A percentile compares a stretch with the other conserved stretches of the same genome.
phyloP scores from a whole-genome alignment of 2,888 invertebrate species.

The Troglohyphantes excavatus region DNA sequence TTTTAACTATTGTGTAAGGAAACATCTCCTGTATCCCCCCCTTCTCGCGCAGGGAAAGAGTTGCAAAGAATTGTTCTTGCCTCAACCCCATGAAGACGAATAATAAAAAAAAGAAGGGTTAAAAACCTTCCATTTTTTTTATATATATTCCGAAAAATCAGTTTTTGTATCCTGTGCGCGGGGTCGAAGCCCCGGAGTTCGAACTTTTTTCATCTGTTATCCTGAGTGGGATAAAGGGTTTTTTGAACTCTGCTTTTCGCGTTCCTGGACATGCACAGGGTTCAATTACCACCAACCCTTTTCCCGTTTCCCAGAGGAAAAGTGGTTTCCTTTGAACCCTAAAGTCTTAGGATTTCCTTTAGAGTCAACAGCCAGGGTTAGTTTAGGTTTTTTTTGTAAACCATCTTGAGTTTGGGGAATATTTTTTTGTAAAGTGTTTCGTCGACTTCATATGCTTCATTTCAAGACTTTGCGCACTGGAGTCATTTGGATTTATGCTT shows the following conservation, averaged over 20 bases:
- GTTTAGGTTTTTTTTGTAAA: not conserved
- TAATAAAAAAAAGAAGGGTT: constrained; percentile 19
- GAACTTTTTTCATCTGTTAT: not conserved
- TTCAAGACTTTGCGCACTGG: not conserved
- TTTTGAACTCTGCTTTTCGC: constrained; percentile 49
- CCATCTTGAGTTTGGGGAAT: not conserved
- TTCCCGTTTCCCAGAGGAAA: constrained; percentile 15
- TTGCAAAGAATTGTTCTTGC: constrained; percentile 6
- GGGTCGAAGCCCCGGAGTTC: constrained; percentile 43
- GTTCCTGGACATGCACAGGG: constrained; percentile 43
- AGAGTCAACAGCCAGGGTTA: not conserved
- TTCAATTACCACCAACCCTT: constrained; percentile 30
- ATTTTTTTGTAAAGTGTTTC: not conserved
- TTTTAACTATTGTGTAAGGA: constrained; percentile 12
- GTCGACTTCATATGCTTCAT: not conserved
- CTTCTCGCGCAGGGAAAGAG: not conserved
- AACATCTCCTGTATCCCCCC: constrained; percentile 15
- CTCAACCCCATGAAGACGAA: too few relatives aligned
- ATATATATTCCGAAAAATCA: not conserved
- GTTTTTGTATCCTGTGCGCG: constrained; percentile 24
- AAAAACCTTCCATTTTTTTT: not conserved
- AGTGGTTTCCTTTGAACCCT: constrained; percentile 33
- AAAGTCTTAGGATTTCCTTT: constrained; percentile 33
- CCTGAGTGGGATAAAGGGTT: constrained; percentile 43
- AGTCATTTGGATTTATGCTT: not conserved